Evolutionary conservation across 2,888 invertebrate genomes (phyloP).

Genomic region (Chalcis sispes): DNA sequence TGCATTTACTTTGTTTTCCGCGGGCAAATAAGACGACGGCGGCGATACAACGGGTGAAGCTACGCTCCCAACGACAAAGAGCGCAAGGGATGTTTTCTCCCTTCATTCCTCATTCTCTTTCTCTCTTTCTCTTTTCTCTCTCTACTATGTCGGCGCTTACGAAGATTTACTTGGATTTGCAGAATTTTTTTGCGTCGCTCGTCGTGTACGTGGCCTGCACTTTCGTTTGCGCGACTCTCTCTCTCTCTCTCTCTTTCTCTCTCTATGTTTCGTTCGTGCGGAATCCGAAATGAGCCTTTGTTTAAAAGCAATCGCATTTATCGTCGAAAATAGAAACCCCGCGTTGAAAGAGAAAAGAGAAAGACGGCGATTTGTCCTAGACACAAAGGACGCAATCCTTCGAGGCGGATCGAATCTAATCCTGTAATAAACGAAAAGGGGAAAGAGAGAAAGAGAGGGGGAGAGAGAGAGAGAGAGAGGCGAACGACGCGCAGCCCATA

Average conservation of each 20-base stretch:
- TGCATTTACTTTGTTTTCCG: too few species aligned
- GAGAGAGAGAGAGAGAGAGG: background rate
- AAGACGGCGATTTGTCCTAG: slow-evolving; percentile 35
- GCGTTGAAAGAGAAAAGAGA: background rate
- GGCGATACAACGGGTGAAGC: too few species aligned
- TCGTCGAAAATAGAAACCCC: slow-evolving; percentile 47
- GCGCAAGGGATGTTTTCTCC: too few species aligned
- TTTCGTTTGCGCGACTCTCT: slow-evolving; percentile 9
- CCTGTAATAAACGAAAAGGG: slow-evolving; percentile 50
- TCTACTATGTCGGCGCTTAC: slow-evolving; percentile 15
- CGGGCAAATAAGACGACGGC: too few species aligned
- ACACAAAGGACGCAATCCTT: slow-evolving; percentile 54
- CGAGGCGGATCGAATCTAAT: slow-evolving; percentile 55
- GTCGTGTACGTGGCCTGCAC: slow-evolving; percentile 33
- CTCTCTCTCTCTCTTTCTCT: background rate
- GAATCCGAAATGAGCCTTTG: slow-evolving; percentile 57
- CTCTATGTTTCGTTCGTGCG: slow-evolving; percentile 27
- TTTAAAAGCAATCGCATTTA: slow-evolving; percentile 58
- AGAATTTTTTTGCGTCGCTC: slow-evolving; percentile 50
- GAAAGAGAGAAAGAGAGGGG: too few species aligned
- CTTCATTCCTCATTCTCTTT: too few species aligned
- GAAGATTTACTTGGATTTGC: slow-evolving; percentile 54
- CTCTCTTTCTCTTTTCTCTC: too few species aligned
- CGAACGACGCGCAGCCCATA: slow-evolving; percentile 36
- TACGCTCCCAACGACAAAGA: too few species aligned